Conservation (phyloP, 2,888 invertebrate species). For the Polydrusus cervinus region DNA sequence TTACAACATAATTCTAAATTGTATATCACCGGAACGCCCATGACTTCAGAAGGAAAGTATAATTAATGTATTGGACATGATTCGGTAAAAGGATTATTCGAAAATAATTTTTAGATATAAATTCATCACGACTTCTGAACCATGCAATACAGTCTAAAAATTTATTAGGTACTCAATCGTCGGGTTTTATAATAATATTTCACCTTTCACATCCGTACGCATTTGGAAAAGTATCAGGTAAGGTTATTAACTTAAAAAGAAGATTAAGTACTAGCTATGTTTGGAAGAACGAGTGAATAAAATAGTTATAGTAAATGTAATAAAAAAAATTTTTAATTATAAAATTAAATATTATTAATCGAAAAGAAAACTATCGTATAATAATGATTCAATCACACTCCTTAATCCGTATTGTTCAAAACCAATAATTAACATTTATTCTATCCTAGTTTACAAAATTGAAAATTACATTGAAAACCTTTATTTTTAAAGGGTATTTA, state of each 20-base stretch:
- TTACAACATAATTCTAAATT: background rate
- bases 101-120: slow-evolving; percentile 1
- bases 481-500: too few species aligned
- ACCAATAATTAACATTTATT: too few species aligned
- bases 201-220: slow-evolving; percentile 13
- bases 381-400: too few species aligned
- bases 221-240: background rate
- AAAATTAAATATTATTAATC: too few species aligned
- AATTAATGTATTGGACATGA: background rate
- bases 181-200: slow-evolving; percentile 1
- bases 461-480: too few species aligned
- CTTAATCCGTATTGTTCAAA: too few species aligned
- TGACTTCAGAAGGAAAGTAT: background rate
- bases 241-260: slow-evolving; percentile 4
- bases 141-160: background rate
- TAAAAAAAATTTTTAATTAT: too few species aligned
- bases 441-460: too few species aligned
- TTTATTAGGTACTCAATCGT: background rate
- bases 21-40: background rate
- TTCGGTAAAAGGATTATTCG: background rate
- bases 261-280: background rate
- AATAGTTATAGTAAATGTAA: background rate
- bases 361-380: too few species aligned
- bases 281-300: too few species aligned
- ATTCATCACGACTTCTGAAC: slow-evolving; percentile 8